Conservation (phyloP, 1,140 invertebrate species). For the Drosophila carrolli region DNA sequence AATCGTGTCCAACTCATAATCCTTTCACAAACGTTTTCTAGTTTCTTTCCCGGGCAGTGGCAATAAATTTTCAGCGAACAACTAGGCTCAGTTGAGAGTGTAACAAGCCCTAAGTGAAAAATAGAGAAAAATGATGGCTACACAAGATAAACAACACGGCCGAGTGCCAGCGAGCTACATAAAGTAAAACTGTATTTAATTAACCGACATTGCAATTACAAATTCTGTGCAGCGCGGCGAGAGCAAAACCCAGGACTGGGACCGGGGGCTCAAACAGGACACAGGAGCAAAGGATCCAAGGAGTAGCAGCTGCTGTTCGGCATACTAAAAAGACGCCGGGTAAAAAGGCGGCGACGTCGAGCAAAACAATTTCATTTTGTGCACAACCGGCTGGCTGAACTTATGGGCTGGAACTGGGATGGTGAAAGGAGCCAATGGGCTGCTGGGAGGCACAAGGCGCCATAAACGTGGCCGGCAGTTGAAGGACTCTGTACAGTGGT, state of each 20-base stretch:
- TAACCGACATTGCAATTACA: conserved; percentile 84
- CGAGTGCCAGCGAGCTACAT: conserved; percentile 41
- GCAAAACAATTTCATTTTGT: conserved; percentile 81
- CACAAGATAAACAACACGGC: conserved; percentile 72
- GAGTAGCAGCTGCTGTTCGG: conserved; percentile 65
- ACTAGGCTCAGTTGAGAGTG: conserved; percentile 49
- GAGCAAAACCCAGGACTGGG: conserved; percentile 14
- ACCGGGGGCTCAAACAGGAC: conserved; percentile 35
- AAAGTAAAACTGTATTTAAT: conserved; percentile 84
- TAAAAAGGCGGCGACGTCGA: conserved; percentile 45
- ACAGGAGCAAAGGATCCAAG: conserved; percentile 23
- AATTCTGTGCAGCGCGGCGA: conserved; percentile 78
- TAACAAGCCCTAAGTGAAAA: conserved; percentile 70
- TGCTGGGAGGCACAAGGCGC: conserved; percentile 14
- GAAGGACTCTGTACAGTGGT: conserved; percentile 33
- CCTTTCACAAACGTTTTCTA: conserved; percentile 19
- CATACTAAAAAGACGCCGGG: conserved; percentile 70
- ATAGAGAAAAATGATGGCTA: conserved; percentile 64
- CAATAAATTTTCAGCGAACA: conserved; percentile 51
- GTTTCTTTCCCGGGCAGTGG: conserved; percentile 25
- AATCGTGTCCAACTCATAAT: conserved; percentile 48
- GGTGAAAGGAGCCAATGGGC: conserved; percentile 6
- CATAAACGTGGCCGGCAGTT: conserved; percentile 42
- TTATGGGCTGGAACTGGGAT: conserved; percentile 24
- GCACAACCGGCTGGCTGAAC: conserved; percentile 51